Percentiles rank a stretch among this genome's conserved stretches.
Evolutionary conservation across 2,113 vertebrate genomes (phyloP).

Genomic region (Myiozetetes cayanensis): DNA sequence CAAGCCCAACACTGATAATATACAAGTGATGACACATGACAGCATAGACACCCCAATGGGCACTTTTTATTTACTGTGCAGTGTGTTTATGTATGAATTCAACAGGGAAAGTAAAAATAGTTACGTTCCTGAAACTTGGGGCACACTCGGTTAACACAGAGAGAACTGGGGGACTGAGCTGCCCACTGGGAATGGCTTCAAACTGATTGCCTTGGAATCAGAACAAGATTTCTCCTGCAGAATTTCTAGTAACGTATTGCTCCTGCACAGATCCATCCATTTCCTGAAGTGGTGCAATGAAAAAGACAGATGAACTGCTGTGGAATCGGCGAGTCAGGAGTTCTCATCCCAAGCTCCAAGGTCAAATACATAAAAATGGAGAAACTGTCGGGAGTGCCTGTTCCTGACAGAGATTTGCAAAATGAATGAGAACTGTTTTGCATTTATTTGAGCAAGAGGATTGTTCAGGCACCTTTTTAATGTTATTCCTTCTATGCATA

Average conservation of each 20-base stretch:
- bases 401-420: neutral
- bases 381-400: neutral
- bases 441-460: neutral
- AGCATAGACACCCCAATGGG: neutral
- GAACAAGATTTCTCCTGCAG: neutral
- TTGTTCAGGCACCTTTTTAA: neutral
- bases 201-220: neutral
- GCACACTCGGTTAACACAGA: neutral
- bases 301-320: neutral
- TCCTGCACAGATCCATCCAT: neutral
- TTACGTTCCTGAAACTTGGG: neutral
- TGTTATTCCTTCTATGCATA: neutral
- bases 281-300: neutral
- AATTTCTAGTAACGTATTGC: neutral
- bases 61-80: neutral
- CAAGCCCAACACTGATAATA: neutral
- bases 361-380: neutral
- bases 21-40: neutral
- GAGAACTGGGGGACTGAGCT: rapidly evolving
- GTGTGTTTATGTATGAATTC: neutral
- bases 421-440: neutral
- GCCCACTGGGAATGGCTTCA: neutral
- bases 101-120: neutral
- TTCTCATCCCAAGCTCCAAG: neutral
- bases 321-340: neutral